These are phyloP conservation scores for Drosophila persimilis DNA, from an alignment of 1,140 invertebrate species.

Conservation along the genomic window DNA sequence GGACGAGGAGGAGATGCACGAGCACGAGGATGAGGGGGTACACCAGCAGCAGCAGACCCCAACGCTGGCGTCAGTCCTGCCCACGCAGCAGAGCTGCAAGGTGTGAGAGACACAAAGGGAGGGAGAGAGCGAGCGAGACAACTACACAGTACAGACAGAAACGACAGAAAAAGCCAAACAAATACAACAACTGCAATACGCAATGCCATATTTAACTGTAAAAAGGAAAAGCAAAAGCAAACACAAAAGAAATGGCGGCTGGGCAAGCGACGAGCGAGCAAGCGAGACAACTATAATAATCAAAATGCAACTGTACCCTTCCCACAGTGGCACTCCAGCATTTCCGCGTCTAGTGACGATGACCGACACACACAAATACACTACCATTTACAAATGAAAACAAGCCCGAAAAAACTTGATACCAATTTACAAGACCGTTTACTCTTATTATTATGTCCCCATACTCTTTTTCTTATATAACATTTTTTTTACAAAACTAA, in stretches of 20 bases:
- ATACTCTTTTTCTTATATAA: constrained; percentile 16
- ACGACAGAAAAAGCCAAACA: constrained; percentile 35
- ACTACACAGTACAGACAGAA: constrained; percentile 10
- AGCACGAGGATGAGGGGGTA: constrained; percentile 47
- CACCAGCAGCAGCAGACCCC: constrained; percentile 43
- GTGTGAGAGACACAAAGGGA: constrained; percentile 41
- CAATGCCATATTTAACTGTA: constrained; percentile 67
- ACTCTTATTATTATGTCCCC: constrained; percentile 21
- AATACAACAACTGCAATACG: constrained; percentile 58
- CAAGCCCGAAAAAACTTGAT: constrained; percentile 53
- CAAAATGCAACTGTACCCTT: constrained; percentile 59
- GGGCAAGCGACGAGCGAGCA: constrained; percentile 32
- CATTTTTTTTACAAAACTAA: constrained; percentile 34
- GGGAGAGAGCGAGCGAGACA: constrained; percentile 1
- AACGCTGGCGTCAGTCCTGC: constrained; percentile 45
- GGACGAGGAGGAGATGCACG: constrained; percentile 84
- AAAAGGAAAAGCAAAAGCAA: constrained; percentile 41
- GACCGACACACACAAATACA: constrained; percentile 34
- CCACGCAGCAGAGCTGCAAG: constrained; percentile 69
- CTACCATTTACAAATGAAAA: constrained; percentile 67
- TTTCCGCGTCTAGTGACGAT: constrained; percentile 45
- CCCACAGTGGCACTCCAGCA: constrained; percentile 33
- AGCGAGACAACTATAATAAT: constrained; percentile 53
- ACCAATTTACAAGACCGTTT: constrained; percentile 67
- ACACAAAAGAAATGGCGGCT: constrained; percentile 27